Evolutionary conservation across 2,113 vertebrate genomes (phyloP).

Genomic region (Campylomormyrus numenius): DNA sequence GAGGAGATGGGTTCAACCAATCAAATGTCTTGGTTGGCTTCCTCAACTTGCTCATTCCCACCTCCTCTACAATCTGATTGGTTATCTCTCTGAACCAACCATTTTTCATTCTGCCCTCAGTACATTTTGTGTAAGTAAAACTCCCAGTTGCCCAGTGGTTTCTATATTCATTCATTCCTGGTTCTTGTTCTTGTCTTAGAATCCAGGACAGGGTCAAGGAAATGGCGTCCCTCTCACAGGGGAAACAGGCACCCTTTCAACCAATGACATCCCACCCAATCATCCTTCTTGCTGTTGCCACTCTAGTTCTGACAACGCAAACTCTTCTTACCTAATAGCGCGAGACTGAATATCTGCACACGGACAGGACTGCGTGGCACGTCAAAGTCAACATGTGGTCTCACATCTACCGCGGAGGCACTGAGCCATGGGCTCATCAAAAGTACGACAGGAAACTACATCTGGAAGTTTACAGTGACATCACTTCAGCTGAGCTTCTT

Average conservation of each 20-base stretch:
- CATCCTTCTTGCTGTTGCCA: slow-evolving; percentile 11
- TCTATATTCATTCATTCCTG: neutral
- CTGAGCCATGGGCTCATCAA: neutral
- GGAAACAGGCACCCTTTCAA: neutral
- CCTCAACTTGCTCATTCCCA: neutral
- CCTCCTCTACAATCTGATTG: neutral
- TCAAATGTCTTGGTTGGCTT: neutral
- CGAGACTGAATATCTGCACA: neutral
- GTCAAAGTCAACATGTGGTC: neutral
- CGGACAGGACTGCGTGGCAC: neutral
- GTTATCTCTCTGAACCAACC: neutral
- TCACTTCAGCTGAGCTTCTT: neutral
- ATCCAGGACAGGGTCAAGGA: neutral
- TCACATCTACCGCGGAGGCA: neutral
- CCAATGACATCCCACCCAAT: slow-evolving; percentile 22
- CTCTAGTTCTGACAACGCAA: neutral
- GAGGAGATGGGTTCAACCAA: neutral
- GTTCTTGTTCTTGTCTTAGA: neutral
- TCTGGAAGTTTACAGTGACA: neutral
- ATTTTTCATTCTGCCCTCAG: neutral
- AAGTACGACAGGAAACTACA: neutral
- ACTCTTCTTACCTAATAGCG: neutral
- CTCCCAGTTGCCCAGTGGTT: neutral
- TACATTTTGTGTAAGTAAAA: neutral
- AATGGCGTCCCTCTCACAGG: neutral